Conservation (phyloP, 2,113 vertebrate genomes). For the Capra hircus region DNA sequence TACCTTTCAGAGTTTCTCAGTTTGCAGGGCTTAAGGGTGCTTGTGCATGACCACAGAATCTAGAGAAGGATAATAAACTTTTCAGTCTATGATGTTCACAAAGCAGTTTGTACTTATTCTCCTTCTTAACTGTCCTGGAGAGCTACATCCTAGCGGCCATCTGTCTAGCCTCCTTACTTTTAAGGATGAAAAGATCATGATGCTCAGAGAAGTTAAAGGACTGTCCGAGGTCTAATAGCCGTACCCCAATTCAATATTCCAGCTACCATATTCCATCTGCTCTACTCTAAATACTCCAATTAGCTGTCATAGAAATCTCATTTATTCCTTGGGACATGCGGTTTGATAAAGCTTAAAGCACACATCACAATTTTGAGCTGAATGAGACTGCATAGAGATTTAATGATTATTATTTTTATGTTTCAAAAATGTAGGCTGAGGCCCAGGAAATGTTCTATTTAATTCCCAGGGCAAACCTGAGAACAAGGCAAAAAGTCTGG, state of each 20-base stretch:
- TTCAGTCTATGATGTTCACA: neutral
- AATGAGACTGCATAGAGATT: neutral
- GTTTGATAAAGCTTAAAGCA: neutral
- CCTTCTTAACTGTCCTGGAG: neutral
- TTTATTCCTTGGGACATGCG: neutral
- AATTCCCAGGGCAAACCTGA: neutral
- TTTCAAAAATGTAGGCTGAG: neutral
- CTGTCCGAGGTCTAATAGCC: neutral
- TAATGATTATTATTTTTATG: neutral
- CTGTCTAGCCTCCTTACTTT: neutral
- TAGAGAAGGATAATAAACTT: neutral
- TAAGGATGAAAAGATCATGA: neutral
- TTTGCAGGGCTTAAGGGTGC: neutral
- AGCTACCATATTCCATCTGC: neutral
- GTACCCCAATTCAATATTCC: neutral
- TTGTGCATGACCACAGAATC: neutral
- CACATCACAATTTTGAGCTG: neutral
- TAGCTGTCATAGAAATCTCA: neutral
- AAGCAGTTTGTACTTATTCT: neutral
- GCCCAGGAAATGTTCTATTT: neutral
- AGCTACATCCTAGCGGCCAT: neutral
- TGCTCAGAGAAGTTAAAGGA: neutral
- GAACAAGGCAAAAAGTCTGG: neutral
- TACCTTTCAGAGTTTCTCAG: neutral
- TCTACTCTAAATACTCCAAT: neutral